Conservation (phyloP, 2,113 vertebrate genomes). For the Salvelinus namaycush region DNA sequence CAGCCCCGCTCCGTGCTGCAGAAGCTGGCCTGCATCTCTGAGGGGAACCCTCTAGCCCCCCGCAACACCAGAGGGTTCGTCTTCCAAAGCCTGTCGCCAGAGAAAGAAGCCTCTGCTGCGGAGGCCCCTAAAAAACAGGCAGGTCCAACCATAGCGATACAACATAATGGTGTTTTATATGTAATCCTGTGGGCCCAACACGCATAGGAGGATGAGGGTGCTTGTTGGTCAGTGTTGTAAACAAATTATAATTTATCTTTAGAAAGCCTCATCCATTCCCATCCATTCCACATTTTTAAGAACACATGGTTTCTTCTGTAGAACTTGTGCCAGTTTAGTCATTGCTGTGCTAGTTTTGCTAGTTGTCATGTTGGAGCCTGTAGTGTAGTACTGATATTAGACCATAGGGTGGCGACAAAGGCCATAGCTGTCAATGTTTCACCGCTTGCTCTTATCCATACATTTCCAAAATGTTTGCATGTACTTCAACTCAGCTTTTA, state of each 20-base stretch:
- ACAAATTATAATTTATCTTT: no score
- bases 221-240: no score
- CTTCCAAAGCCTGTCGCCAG: conserved; percentile 92
- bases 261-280: no score
- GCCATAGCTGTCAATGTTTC: background rate
- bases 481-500: background rate
- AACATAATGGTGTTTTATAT: no score
- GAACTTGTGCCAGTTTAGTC: background rate
- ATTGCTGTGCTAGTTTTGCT: background rate
- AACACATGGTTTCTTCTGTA: background rate
- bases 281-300: no score
- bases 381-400: background rate
- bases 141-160: background rate
- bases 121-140: conserved; percentile 76
- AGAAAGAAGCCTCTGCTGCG: conserved; percentile 70
- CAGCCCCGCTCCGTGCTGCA: conserved; percentile 86
- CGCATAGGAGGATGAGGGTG: no score
- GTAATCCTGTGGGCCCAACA: no score
- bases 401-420: conserved; percentile 2
- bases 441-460: no score
- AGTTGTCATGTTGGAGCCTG: background rate
- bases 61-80: conserved; percentile 90
- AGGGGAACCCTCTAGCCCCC: conserved; percentile 88
- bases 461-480: background rate
- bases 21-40: conserved; percentile 89